Evolutionary conservation across 2,797 vertebrate genomes (phyloP).

Genomic region (Eulemur mongoz): DNA sequence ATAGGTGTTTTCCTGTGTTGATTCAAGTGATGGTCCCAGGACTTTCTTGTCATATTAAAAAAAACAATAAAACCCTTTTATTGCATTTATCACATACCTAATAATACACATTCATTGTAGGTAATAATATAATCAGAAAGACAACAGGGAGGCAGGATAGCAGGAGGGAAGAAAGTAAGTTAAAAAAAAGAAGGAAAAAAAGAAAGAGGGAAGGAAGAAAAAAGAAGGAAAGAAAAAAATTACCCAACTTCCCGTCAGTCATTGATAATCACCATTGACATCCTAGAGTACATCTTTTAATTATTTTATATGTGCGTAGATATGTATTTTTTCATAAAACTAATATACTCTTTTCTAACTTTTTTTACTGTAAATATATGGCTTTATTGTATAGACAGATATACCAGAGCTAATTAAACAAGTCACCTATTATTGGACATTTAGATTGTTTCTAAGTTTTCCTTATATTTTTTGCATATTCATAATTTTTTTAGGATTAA

Average conservation of each 20-base stretch:
- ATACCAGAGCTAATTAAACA: neutral
- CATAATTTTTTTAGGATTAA: constrained; percentile 21
- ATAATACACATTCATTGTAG: neutral
- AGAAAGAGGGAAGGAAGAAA: neutral
- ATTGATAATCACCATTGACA: neutral
- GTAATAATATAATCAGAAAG: neutral
- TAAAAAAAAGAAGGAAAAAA: neutral
- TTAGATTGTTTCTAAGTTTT: constrained; percentile 2
- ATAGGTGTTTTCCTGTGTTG: neutral
- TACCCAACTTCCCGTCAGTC: neutral
- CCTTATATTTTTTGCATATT: neutral
- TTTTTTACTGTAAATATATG: neutral
- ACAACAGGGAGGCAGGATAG: neutral
- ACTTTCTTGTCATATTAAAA: neutral
- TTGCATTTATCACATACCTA: neutral
- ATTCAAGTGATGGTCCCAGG: neutral
- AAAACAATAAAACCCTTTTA: neutral
- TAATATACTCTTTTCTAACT: constrained; percentile 4
- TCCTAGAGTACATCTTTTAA: neutral
- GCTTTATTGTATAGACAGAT: neutral
- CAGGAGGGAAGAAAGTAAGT: neutral
- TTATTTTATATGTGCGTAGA: neutral
- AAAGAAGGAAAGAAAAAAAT: neutral
- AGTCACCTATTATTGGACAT: neutral
- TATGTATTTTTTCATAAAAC: neutral